Evolutionary conservation across 2,113 vertebrate genomes (phyloP).

Genomic region (Hypocryptadius cinnamomeus): DNA sequence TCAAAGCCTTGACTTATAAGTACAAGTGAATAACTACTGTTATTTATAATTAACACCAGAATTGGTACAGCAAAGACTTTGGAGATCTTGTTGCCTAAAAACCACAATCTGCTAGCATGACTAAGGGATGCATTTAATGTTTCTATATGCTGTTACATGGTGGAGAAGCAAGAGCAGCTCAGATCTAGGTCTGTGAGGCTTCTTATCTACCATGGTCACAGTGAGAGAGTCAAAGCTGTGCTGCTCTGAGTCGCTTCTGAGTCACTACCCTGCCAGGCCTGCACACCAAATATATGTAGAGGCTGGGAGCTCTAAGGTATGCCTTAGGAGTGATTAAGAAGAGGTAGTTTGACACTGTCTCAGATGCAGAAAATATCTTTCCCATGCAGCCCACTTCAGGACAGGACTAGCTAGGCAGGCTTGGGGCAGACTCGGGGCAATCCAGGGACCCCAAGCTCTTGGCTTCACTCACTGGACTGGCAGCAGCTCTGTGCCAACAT

Average conservation of each 20-base stretch:
- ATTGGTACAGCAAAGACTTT: neutral
- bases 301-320: neutral
- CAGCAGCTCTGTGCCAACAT: neutral
- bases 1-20: neutral
- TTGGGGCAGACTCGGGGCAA: neutral
- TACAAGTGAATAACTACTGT: neutral
- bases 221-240: neutral
- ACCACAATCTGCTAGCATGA: neutral
- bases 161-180: neutral
- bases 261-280: neutral
- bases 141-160: neutral
- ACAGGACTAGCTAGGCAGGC: neutral
- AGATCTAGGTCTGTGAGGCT: neutral
- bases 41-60: neutral
- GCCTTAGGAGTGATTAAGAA: neutral
- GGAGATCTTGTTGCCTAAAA: neutral
- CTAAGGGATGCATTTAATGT: neutral
- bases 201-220: neutral
- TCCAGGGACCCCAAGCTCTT: neutral
- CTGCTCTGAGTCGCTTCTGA: neutral
- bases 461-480: neutral
- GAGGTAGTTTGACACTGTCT: neutral
- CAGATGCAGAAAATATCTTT: neutral
- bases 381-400: neutral
- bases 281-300: neutral